Evolutionary conservation across 2,113 vertebrate species (phyloP).

Genomic region (Pollimyrus isidori): DNA sequence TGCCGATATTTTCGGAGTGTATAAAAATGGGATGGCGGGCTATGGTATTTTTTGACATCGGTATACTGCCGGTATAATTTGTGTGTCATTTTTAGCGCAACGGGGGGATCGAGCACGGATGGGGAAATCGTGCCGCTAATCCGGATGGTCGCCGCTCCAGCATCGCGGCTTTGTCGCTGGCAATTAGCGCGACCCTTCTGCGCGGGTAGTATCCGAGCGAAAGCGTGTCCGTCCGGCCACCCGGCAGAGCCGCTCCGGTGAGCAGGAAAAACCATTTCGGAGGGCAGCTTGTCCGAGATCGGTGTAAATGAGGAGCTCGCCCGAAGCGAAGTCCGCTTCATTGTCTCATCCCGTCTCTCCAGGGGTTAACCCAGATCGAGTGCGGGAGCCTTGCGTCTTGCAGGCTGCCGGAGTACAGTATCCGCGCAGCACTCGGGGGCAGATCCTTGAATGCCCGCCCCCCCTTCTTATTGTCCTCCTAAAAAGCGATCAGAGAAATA

Average conservation of each 20-base stretch:
- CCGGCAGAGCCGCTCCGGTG: background rate
- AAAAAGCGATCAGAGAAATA: background rate
- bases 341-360: constrained; percentile 68
- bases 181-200: constrained; percentile 41
- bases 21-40: constrained; percentile 36
- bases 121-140: constrained; percentile 15
- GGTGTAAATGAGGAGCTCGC: constrained; percentile 28
- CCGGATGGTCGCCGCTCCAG: constrained; percentile 59
- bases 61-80: constrained; percentile 17
- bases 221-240: background rate
- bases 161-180: constrained; percentile 46
- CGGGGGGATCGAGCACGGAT: constrained; percentile 26
- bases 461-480: background rate
- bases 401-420: constrained; percentile 27
- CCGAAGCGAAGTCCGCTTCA: constrained; percentile 56
- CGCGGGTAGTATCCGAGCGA: constrained; percentile 30
- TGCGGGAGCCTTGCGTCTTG: constrained; percentile 42
- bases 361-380: constrained; percentile 55
- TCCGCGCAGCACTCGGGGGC: constrained; percentile 24
- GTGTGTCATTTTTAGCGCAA: constrained; percentile 11
- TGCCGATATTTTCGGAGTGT: constrained; percentile 27
- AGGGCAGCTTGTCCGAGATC: background rate
- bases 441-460: background rate
- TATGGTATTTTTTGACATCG: background rate
- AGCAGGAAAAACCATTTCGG: background rate